Base-by-base conservation (phyloP, 2,888 invertebrate genomes). In the Drosophila paucipuncta region DNA sequence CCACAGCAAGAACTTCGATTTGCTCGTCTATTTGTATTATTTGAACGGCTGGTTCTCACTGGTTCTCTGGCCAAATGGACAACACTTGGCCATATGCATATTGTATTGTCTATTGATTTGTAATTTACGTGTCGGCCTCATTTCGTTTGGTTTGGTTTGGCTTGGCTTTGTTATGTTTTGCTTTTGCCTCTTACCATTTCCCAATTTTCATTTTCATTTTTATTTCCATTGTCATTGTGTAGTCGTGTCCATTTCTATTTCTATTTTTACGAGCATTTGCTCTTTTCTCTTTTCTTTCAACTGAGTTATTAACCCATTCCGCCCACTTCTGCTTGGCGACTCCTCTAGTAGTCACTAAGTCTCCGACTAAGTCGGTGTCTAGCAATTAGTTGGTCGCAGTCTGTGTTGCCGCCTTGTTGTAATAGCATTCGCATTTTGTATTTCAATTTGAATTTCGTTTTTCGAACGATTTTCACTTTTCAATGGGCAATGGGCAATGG, bases 41-140 rank as follows among this genome's bases (percentile, higher is more conserved):
- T 35, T 28, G 2, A 50, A 28, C 10, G 25, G 50, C 28, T 18
- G 25, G 6, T 28, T 18, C 16, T n/a, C 16, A 25, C 47, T 47
- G 9, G 9, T 31, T 31, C 31, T 41, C n/a, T 33, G 54, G 50
- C 49, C 57, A 61, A 62, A 39, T 74, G 58, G n/a, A 50, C 33
- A 54, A 53, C 61, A 39, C 62, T 65, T 50, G 50, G 31, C 39
- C 52, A 47, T 62, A 47, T 73, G 60, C 73, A 71, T 66, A 72
- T 70, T 83, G 71, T 76, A 77, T 74, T 54, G 62, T 62, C 39
- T 83, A 85, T 86, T 83, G 84, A 86, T 83, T 83, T 86, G 84
- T 83, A 68, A 83, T 85, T 85, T 83, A 68, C 84, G 58, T 61
- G 50, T 10, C 64, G 85, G 67, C 83, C 83, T 67, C 62, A 73